Base-by-base conservation (phyloP, 1,140 invertebrate species). In the Ceratoteleas bidentatus region DNA sequence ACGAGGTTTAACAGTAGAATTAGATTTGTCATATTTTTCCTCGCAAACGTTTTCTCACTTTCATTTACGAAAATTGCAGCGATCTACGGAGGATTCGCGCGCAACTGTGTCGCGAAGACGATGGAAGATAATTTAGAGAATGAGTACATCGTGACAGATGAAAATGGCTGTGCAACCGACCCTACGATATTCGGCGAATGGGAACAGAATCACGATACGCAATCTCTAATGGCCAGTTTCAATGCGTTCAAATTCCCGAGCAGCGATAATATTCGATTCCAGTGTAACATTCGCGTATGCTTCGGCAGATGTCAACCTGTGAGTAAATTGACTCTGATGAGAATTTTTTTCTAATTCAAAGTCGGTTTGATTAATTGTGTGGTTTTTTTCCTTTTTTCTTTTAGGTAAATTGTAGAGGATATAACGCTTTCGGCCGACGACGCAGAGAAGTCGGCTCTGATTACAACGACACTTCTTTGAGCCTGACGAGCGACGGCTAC, bases 211-310 rank as follows among this genome's bases (percentile, higher is more conserved):
- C 93, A 95, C 5, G 96, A 97, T 38, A 95, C 95, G 9, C 96
- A 96, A 87, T 94, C 96, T 9, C 90, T 98, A 15, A 92, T 96
- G 86, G 97, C 97, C 45, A 94, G 95, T 73, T 98, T 99, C 88
- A 98, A 98, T 88, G 97, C 97, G 4, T 99, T 99, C 89, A 98
- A 99, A 89, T 99, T 99, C 94, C 97, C 97, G 0, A 97, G 96
- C 73, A 97, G 96, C 85, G 97, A 98, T 85, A 98, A 97, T 87
- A 97, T 98, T 84, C 92, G 97, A 89, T 98, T 98, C 96, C 97
- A 98, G 90, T 98, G 97, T 89, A 98, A 98, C 88, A 97, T 98
- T 87, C 93, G 97, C 50, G 97, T 98, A 4, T 98, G 97, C 92
- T 98, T 98, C 87, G 97, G 97, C 89, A 96, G 95, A 91, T 98